Evolutionary conservation across 2,113 vertebrate genomes (phyloP), one percentile per base, ranked within the genome.

Genomic region (Labeo rohita): DNA sequence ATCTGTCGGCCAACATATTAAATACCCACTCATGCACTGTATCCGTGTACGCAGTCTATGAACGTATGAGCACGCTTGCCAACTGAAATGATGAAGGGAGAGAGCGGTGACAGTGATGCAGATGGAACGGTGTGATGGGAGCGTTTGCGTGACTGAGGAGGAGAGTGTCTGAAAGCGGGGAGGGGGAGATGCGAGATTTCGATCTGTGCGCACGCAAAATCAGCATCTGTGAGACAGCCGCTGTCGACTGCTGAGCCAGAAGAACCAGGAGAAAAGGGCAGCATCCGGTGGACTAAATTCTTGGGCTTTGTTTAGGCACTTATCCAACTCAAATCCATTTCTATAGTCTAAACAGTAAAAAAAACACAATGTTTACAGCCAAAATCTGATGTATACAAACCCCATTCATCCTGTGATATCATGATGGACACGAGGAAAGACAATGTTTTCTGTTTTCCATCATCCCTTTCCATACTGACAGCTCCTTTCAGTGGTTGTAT

Each of bases 1-100:
- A 75, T 85, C 78, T 54, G 75, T 66, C 66, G 63, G 21, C 75
- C 39, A 45, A 73, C 85, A 86, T 85, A 80, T 83, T 88, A 84
- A 82, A 77, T 34, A 52, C 83, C 45, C 66, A 68, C 81, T 84
- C 81, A 34, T 68, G 66, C 65, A 52, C 66, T 56, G 50, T 59
- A 73, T 70, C 12, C 18, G 80, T 39, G 39, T 45, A 49, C 23
- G n/a, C 13, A 36, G 80, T 82, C 63, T 82, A 82, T 82, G 63
- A 82, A 82, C 3, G 28, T 82, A 36, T 68, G 16, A 39, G 63
- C 8, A 1, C 3, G 10, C 12, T 72, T 84, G 39, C 52, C 63
- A 65, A 61, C 87, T 68, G 83, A 79, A 47, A 36, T 45, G 56
- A 78, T 61, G 74, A 68, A 13, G 63, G 47, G 76, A 82, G 75